Percentiles rank a stretch among this genome's conserved stretches.
phyloP scores from a whole-genome alignment of 2,888 invertebrate genomes.

The Rhamnusium bicolor region DNA sequence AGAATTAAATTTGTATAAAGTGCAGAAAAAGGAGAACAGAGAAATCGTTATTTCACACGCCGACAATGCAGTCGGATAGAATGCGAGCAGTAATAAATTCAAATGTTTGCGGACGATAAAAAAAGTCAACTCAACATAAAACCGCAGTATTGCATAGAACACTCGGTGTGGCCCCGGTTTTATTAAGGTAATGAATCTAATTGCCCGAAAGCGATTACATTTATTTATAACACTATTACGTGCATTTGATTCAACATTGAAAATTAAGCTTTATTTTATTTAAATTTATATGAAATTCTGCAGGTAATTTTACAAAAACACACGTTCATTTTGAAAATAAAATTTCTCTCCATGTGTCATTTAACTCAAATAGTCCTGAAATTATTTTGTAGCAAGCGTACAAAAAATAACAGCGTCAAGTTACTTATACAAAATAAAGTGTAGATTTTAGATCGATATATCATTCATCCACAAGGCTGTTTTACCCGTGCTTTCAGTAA shows the following conservation, averaged over 20 bases:
- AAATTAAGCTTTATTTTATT: conserved; percentile 25
- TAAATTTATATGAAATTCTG: neutral
- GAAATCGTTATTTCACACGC: conserved; percentile 29
- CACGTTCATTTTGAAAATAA: no score
- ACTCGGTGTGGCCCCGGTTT: conserved; percentile 6
- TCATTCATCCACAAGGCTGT: no score
- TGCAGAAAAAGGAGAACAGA: neutral
- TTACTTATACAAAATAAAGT: no score
- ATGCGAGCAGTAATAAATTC: conserved; percentile 31
- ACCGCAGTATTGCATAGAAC: conserved; percentile 17
- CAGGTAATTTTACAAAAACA: no score
- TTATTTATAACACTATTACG: conserved; percentile 27
- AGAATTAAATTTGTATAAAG: conserved; percentile 24
- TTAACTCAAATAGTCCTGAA: no score
- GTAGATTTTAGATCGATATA: no score
- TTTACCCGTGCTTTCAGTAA: no score
- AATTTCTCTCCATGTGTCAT: no score
- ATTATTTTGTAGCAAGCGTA: no score
- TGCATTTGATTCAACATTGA: conserved; percentile 18
- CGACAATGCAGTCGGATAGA: conserved; percentile 34
- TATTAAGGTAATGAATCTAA: conserved; percentile 37
- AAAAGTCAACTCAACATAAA: conserved; percentile 26
- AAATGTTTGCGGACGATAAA: conserved; percentile 35
- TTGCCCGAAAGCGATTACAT: conserved; percentile 29
- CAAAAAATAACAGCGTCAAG: no score